Conservation (phyloP, 2,113 vertebrate genomes). For the Opisthocomus hoazin region DNA sequence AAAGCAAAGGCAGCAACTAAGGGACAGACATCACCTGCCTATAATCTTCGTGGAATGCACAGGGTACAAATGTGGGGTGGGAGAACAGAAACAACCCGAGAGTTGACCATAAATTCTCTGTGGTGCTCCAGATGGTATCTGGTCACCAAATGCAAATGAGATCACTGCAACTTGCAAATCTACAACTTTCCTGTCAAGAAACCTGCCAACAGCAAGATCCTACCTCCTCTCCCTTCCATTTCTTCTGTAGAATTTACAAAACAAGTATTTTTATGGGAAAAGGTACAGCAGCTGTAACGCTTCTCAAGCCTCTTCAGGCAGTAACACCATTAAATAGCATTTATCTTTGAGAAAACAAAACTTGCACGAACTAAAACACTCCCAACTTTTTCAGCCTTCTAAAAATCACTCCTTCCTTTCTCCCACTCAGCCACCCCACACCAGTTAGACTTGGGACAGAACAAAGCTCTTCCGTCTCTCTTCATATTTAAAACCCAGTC, state of each 20-base stretch:
- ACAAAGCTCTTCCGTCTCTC: background rate
- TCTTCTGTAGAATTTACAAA: background rate
- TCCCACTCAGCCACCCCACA: background rate
- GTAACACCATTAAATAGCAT: background rate
- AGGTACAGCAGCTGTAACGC: background rate
- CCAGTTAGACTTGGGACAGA: background rate
- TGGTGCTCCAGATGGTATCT: slow-evolving; percentile 3
- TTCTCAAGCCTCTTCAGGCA: background rate
- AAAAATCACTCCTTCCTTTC: background rate
- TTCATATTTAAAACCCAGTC: background rate
- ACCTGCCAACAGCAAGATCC: background rate
- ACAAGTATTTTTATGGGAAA: background rate
- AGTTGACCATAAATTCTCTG: background rate
- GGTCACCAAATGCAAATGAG: slow-evolving; percentile 16
- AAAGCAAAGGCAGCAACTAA: background rate
- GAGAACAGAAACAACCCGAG: background rate
- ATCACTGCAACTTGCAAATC: background rate
- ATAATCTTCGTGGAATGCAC: background rate
- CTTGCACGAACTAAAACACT: background rate
- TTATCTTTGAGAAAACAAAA: background rate
- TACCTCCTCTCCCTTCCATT: background rate
- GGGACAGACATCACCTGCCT: background rate
- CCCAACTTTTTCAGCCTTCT: background rate
- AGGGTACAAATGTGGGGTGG: background rate
- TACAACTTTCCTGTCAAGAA: background rate